Evolutionary conservation across 2,113 vertebrate genomes (phyloP).

Genomic region (Apistogramma diplotaenia): DNA sequence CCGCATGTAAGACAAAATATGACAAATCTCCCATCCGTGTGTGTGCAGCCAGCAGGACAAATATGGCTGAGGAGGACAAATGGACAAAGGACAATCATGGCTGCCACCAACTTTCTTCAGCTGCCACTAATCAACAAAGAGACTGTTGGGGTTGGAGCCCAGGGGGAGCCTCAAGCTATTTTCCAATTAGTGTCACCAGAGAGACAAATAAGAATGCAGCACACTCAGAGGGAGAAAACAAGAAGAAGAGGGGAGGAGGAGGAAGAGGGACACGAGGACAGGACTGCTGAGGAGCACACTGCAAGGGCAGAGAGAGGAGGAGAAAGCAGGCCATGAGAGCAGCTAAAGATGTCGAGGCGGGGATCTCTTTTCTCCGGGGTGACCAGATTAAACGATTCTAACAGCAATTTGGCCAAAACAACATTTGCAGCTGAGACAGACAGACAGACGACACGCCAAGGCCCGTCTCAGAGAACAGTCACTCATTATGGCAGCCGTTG

Average conservation of each 20-base stretch:
- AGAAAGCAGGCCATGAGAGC: constrained; percentile 9
- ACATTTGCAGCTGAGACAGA: constrained; percentile 59
- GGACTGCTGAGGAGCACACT: constrained; percentile 22
- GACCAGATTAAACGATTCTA: constrained; percentile 75
- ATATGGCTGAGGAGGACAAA: constrained; percentile 21
- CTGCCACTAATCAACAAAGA: constrained; percentile 76
- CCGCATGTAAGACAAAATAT: background rate
- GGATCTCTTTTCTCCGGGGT: constrained; percentile 46
- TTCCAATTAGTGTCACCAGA: constrained; percentile 81
- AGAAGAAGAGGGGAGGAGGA: background rate
- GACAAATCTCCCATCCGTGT: background rate
- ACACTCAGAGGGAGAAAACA: constrained; percentile 29
- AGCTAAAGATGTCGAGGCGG: constrained; percentile 28
- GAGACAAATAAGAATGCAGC: constrained; percentile 70
- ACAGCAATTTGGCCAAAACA: constrained; percentile 76
- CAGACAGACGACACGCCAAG: constrained; percentile 52
- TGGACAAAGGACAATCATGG: constrained; percentile 14
- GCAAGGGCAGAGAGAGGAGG: constrained; percentile 30
- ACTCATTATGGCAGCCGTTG: constrained; percentile 53
- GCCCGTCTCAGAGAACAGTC: constrained; percentile 40
- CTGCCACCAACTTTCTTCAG: constrained; percentile 70
- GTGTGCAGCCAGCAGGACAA: background rate
- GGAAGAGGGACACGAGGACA: background rate
- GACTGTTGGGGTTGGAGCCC: constrained; percentile 68
- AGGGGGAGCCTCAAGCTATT: constrained; percentile 73